phyloP scores from a whole-genome alignment of 2,888 invertebrate genomes.

The Prenolepis imparis region DNA sequence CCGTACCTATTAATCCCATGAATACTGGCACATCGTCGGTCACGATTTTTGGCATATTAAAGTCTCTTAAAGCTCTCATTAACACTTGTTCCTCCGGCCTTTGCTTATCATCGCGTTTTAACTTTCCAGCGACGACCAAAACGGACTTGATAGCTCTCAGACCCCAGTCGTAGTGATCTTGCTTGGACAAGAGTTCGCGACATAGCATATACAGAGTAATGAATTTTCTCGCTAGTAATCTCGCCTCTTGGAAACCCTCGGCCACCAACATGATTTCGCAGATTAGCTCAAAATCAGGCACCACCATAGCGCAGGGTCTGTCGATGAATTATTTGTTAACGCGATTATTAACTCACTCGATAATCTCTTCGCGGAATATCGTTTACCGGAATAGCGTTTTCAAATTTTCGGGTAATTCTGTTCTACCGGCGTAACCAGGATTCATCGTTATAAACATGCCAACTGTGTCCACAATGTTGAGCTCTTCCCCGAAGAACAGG shows the following conservation, averaged over 20 bases:
- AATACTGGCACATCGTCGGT: slow-evolving; percentile 97
- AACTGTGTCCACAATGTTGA: slow-evolving; percentile 91
- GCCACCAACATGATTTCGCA: slow-evolving; percentile 99
- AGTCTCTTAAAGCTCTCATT: slow-evolving; percentile 97
- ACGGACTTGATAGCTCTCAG: slow-evolving; percentile 98
- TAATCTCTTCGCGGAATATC: background rate
- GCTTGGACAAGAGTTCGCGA: slow-evolving; percentile 95
- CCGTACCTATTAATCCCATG: slow-evolving; percentile 94
- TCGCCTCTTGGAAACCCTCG: slow-evolving; percentile 97
- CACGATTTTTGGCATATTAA: slow-evolving; percentile 97
- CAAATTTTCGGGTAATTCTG: slow-evolving; percentile 94
- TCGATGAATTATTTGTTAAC: slow-evolving; percentile 26
- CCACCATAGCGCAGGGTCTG: slow-evolving; percentile 99
- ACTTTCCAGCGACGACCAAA: slow-evolving; percentile 96
- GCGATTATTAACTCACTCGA: background rate
- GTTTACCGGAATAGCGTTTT: slow-evolving; percentile 87
- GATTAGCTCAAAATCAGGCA: slow-evolving; percentile 98
- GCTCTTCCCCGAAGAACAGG: slow-evolving; percentile 94
- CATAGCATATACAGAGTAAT: slow-evolving; percentile 97
- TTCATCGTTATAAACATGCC: slow-evolving; percentile 99
- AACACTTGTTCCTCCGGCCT: slow-evolving; percentile 97
- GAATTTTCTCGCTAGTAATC: slow-evolving; percentile 96
- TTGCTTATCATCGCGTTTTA: slow-evolving; percentile 92
- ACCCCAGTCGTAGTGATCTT: slow-evolving; percentile 99
- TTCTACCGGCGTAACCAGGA: slow-evolving; percentile 97